Evolutionary conservation across 2,888 invertebrate genomes (phyloP).

Genomic region (Empis stercorea): DNA sequence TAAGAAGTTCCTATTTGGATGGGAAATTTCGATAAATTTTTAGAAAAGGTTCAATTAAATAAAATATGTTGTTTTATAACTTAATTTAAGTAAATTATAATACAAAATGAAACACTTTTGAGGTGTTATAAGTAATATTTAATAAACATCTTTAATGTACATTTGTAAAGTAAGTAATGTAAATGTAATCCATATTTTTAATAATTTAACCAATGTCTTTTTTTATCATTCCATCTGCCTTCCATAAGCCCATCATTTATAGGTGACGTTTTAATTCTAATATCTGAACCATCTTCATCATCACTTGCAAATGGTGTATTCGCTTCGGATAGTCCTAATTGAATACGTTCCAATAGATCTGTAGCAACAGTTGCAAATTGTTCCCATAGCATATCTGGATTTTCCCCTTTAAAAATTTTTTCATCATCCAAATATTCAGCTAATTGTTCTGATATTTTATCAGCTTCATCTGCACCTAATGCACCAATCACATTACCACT

Average conservation of each 20-base stretch:
- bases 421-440: slow-evolving; percentile 49
- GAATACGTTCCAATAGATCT: slow-evolving; percentile 49
- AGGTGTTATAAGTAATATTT: too few species aligned
- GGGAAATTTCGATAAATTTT: too few species aligned
- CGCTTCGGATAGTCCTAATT: slow-evolving; percentile 14
- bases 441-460: slow-evolving; percentile 40
- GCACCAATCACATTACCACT: slow-evolving; percentile 37
- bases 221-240: neutral
- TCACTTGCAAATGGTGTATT: neutral
- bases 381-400: slow-evolving; percentile 46
- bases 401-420: slow-evolving; percentile 36
- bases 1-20: too few species aligned
- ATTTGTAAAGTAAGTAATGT: too few species aligned
- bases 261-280: neutral
- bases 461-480: slow-evolving; percentile 39
- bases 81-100: too few species aligned
- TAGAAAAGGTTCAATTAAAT: too few species aligned
- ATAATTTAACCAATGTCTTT: neutral
- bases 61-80: too few species aligned
- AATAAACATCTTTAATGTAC: too few species aligned
- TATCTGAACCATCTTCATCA: neutral
- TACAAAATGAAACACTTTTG: too few species aligned
- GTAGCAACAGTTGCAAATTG: slow-evolving; percentile 62
- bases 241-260: neutral
- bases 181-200: neutral